These are phyloP conservation scores for Sebastes melanostomus DNA, from an alignment of 2,797 vertebrate genomes.

Conservation along the genomic window DNA sequence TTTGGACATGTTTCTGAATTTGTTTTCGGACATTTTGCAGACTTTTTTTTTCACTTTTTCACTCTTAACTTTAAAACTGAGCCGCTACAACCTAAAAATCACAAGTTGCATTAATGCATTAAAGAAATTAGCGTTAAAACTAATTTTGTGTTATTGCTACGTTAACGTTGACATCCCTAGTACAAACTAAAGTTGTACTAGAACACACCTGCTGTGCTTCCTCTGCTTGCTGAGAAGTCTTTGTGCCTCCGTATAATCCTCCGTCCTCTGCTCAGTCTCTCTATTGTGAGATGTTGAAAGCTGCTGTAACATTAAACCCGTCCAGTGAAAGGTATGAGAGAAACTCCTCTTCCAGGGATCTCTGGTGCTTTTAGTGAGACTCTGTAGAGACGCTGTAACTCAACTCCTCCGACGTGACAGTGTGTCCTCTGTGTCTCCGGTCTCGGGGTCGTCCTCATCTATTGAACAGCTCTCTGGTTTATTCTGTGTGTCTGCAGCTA, in stretches of 20 bases:
- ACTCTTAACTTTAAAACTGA: too few species aligned
- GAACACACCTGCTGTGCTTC: slow-evolving; percentile 11
- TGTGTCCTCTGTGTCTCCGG: slow-evolving; percentile 49
- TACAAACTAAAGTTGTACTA: neutral
- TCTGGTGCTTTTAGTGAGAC: slow-evolving; percentile 41
- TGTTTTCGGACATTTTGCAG: too few species aligned
- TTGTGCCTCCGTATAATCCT: slow-evolving; percentile 46
- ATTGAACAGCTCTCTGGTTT: slow-evolving; percentile 27
- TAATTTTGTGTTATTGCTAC: too few species aligned
- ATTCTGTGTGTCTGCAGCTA: slow-evolving; percentile 80
- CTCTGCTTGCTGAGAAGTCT: slow-evolving; percentile 5
- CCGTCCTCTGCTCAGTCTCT: slow-evolving; percentile 41
- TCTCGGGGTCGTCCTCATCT: slow-evolving; percentile 18
- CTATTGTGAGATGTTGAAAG: slow-evolving; percentile 73
- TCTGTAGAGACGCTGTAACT: slow-evolving; percentile 41
- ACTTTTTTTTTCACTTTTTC: too few species aligned
- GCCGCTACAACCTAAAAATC: too few species aligned
- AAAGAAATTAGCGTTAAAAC: too few species aligned
- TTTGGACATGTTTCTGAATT: too few species aligned
- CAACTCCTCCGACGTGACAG: slow-evolving; percentile 52
- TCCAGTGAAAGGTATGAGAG: slow-evolving; percentile 44
- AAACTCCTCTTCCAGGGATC: slow-evolving; percentile 30
- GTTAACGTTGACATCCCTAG: too few species aligned
- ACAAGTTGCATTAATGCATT: too few species aligned
- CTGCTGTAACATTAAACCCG: slow-evolving; percentile 63